Percentiles rank a stretch among this genome's conserved stretches.
These are phyloP conservation scores for Enteromius thamalakanensis DNA, from an alignment of 2,797 vertebrate genomes.

Conservation along the genomic window DNA sequence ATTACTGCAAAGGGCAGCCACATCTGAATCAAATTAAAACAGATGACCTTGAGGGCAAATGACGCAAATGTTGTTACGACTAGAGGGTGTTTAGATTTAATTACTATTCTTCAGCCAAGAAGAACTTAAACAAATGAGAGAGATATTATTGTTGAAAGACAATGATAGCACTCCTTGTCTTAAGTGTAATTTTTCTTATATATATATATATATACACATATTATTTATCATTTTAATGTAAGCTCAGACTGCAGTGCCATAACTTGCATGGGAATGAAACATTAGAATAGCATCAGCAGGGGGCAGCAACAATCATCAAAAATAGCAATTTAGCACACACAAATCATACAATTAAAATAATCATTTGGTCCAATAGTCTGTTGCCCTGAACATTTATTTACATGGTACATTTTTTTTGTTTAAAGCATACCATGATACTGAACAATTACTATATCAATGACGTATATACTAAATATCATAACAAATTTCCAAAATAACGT, in stretches of 20 bases:
- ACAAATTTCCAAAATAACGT: not conserved
- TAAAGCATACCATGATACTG: not conserved
- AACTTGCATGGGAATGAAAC: not conserved
- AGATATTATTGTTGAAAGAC: not conserved
- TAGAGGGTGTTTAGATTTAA: not conserved
- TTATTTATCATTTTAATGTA: not conserved
- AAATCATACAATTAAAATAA: too few relatives aligned
- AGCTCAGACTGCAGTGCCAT: not conserved
- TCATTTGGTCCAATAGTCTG: not conserved
- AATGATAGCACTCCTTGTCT: not conserved
- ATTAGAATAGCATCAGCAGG: not conserved
- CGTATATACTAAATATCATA: not conserved
- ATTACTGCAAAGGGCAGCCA: constrained; percentile 4
- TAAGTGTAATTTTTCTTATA: not conserved
- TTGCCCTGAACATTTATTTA: not conserved
- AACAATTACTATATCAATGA: not conserved
- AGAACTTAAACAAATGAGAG: not conserved
- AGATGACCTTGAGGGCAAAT: not conserved
- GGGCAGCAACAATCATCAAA: constrained; percentile 14
- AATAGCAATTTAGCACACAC: not conserved
- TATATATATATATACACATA: not conserved
- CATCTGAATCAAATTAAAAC: not conserved
- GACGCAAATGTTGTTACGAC: not conserved
- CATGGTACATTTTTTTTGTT: not conserved
- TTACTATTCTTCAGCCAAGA: not conserved